Evolutionary conservation across 2,888 invertebrate genomes (phyloP).

Genomic region (Amphipyra berbera): DNA sequence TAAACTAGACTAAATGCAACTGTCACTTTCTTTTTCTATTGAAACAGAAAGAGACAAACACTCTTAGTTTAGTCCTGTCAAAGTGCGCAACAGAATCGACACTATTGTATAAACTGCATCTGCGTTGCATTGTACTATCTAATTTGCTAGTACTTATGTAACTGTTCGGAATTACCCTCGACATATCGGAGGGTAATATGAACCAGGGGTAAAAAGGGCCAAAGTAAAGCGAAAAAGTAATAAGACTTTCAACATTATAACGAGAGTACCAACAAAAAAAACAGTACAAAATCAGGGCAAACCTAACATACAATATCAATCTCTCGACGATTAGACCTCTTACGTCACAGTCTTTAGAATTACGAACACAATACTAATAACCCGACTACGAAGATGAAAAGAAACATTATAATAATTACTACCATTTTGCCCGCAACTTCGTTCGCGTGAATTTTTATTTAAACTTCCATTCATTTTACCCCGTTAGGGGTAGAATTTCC

Average conservation of each 20-base stretch:
- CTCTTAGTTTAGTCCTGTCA: too few species aligned
- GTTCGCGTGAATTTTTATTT: too few species aligned
- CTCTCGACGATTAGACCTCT: conserved; percentile 16
- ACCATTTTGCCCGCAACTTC: too few species aligned
- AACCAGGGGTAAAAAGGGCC: neutral
- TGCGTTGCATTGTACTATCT: too few species aligned
- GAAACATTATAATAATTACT: neutral
- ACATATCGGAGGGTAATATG: neutral
- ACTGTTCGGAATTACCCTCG: neutral
- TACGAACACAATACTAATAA: conserved; percentile 27
- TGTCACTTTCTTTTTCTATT: too few species aligned
- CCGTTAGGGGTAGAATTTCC: too few species aligned
- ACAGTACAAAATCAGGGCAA: conserved; percentile 21
- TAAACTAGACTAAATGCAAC: too few species aligned
- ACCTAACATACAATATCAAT: conserved; percentile 26
- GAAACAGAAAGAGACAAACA: too few species aligned
- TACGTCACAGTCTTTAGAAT: conserved; percentile 31
- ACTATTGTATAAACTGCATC: too few species aligned
- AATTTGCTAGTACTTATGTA: too few species aligned
- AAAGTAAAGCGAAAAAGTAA: conserved; percentile 23
- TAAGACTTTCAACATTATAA: conserved; percentile 28
- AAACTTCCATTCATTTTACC: too few species aligned
- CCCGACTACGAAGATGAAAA: conserved; percentile 31
- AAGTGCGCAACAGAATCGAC: too few species aligned
- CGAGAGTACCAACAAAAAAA: conserved; percentile 28